These are phyloP conservation scores for Marmota flaviventris DNA, from an alignment of 2,113 vertebrate species.

Conservation along the genomic window DNA sequence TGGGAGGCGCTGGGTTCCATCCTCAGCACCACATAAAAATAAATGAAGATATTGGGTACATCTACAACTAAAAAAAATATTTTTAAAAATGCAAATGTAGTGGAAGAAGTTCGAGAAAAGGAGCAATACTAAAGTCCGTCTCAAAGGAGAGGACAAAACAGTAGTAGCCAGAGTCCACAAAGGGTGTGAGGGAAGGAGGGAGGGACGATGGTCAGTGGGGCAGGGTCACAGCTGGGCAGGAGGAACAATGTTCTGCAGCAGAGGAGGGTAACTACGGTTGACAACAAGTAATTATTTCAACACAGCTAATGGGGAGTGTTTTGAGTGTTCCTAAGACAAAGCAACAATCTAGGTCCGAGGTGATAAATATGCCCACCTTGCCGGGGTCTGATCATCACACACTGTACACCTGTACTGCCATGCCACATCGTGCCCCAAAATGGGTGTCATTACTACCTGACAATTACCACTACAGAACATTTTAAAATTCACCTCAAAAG, in stretches of 20 bases:
- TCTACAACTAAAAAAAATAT: too few relatives aligned
- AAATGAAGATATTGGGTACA: too few relatives aligned
- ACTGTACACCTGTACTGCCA: too few relatives aligned
- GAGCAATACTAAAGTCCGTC: background rate
- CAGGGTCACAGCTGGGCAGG: rapidly evolving
- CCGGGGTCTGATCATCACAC: background rate
- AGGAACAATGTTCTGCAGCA: background rate
- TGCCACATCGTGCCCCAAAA: background rate
- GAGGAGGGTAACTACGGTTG: background rate
- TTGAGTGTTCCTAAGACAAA: background rate
- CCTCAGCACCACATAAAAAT: too few relatives aligned
- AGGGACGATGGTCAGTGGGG: too few relatives aligned
- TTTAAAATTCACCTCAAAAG: background rate
- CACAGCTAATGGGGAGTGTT: background rate
- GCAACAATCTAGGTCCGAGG: background rate
- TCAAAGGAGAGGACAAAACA: background rate
- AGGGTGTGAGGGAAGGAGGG: too few relatives aligned
- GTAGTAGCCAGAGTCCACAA: rapidly evolving
- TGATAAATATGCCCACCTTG: background rate
- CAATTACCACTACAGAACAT: background rate
- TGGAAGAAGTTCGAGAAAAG: background rate
- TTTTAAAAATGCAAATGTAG: background rate
- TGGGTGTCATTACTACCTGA: background rate
- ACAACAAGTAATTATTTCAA: background rate
- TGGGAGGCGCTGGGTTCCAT: too few relatives aligned